These are phyloP conservation scores for Channa maculata DNA, from an alignment of 2,113 vertebrate genomes.

Conservation along the genomic window DNA sequence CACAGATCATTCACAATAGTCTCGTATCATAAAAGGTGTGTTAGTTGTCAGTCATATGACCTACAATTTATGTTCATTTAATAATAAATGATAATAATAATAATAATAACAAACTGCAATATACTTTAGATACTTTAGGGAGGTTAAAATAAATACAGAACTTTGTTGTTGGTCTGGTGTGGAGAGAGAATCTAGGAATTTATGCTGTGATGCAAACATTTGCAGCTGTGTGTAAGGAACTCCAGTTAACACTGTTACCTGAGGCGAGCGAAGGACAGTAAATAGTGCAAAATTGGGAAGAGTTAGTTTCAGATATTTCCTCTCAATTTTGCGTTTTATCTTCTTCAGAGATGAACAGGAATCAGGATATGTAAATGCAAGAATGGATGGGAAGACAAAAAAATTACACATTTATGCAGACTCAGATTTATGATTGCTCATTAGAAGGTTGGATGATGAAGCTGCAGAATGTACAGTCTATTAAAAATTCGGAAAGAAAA, in stretches of 20 bases:
- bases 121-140: too few species aligned
- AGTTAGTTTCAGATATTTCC: neutral
- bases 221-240: neutral
- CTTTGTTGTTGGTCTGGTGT: neutral
- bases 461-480: neutral
- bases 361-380: too few species aligned
- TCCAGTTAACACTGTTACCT: slow-evolving; percentile 15
- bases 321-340: too few species aligned
- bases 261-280: slow-evolving; percentile 7
- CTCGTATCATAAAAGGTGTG: too few species aligned
- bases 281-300: slow-evolving; percentile 20
- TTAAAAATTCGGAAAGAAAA: neutral
- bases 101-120: too few species aligned
- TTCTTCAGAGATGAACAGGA: too few species aligned
- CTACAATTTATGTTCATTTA: too few species aligned
- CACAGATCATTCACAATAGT: too few species aligned
- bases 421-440: neutral
- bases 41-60: too few species aligned
- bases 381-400: neutral
- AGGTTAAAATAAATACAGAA: too few species aligned
- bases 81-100: too few species aligned
- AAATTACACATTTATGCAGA: neutral
- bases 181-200: neutral
- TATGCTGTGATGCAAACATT: neutral
- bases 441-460: slow-evolving; percentile 12